Base-by-base conservation (phyloP, 2,113 vertebrate species). In the Notarius quadriscutis region DNA sequence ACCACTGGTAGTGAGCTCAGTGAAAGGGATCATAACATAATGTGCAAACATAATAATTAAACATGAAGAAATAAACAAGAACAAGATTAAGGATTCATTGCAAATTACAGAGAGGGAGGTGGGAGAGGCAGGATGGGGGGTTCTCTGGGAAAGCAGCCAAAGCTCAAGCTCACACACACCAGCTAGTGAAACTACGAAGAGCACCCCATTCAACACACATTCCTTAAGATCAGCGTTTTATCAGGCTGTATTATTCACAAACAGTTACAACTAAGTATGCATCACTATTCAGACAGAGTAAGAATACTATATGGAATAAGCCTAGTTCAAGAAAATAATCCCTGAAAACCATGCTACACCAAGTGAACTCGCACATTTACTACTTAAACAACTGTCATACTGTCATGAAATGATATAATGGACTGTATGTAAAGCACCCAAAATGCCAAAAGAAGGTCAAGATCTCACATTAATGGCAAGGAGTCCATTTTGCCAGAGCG, bases 121-220 rank as follows among this genome's bases (percentile, higher is more conserved):
- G 88, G 93, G 93, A 91, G 92, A 93, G 93, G 90, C 92, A 25
- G 94, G 94, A 93, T 88, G 92, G 91, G 92, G 93, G n/a, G 69
- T 58, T 34, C 57, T 9, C n/a, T 58, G 18, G 20, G 30, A 74
- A 10, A 71, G 89, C 93, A 93, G 93, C 92, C 93, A 93, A 94
- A 91, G 91, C 92, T 88, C 55, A 57, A 90, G 86, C 77, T 89
- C 84, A 90, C 67, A 80, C 22, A 90, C 89, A 90, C 4, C 7
- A 58, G 53, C 20, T 75, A 69, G 27, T 55, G 57, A 84, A 89
- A 84, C 83, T 86, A 88, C 67, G 53, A 20, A 30, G 75, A 85
- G 94, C 91, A 90, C 94, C 93, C 94, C 94, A 94, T 95, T 95
- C 95, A 94, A 90, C 88, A 94, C 95, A 93, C 94, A 96, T 95